Evolutionary conservation across 2,113 vertebrate species (phyloP).

Genomic region (Gobio gobio): DNA sequence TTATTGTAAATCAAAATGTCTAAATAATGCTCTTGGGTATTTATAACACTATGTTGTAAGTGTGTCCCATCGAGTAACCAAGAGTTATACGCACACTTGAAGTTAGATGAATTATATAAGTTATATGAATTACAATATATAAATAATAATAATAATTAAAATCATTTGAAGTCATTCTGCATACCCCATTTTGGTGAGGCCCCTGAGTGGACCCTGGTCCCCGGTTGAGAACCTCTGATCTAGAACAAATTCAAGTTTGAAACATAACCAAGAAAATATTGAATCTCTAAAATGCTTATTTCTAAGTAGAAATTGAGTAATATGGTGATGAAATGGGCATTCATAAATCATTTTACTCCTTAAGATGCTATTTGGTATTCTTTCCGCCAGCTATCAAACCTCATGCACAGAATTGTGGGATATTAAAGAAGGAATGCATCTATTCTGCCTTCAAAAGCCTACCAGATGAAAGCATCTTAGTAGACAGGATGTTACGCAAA

Average conservation of each 20-base stretch:
- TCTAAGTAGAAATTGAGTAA: neutral
- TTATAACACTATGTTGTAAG: too few relatives aligned
- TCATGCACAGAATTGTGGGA: neutral
- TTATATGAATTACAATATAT: too few relatives aligned
- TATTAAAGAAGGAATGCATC: slow-evolving; percentile 19
- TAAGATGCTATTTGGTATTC: neutral
- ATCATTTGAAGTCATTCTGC: too few relatives aligned
- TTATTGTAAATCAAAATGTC: too few relatives aligned
- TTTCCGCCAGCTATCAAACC: neutral
- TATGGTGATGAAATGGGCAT: neutral
- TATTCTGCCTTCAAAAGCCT: slow-evolving; percentile 5
- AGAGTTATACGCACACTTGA: too few relatives aligned
- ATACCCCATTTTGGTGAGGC: too few relatives aligned
- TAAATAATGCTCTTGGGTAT: too few relatives aligned
- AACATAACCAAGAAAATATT: neutral
- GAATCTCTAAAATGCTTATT: neutral
- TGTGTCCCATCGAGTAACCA: too few relatives aligned
- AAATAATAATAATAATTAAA: too few relatives aligned
- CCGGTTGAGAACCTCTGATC: neutral
- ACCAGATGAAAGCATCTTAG: neutral
- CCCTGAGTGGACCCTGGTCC: too few relatives aligned
- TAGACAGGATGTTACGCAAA: neutral
- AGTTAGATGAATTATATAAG: too few relatives aligned
- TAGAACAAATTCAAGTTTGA: neutral
- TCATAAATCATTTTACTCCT: neutral